Evolutionary conservation across 1,140 invertebrate species (phyloP).

Genomic region (Chrysopa pallens): DNA sequence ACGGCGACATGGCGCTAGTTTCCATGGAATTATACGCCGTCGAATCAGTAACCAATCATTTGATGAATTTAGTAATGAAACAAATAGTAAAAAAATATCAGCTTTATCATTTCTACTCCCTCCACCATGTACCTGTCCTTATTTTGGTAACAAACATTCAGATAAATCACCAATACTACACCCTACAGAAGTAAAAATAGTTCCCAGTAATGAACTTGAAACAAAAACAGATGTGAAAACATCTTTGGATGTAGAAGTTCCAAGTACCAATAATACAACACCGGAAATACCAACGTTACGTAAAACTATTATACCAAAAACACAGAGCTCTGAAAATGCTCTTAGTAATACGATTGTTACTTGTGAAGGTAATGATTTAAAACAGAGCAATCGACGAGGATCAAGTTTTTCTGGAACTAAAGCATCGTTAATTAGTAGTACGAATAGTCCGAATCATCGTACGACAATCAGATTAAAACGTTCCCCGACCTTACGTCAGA

Average conservation of each 20-base stretch:
- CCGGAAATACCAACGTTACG: constrained; percentile 9
- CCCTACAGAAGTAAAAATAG: constrained; percentile 32
- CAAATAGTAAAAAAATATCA: not conserved
- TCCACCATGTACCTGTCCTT: constrained; percentile 57
- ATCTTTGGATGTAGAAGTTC: constrained; percentile 14
- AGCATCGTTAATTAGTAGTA: constrained; percentile 20
- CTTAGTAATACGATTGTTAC: constrained; percentile 29
- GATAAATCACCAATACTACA: constrained; percentile 24
- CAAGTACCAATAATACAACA: constrained; percentile 3
- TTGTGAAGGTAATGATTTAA: constrained; percentile 29
- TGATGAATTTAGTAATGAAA: not conserved
- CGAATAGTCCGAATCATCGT: not conserved
- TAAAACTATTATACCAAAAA: constrained; percentile 2
- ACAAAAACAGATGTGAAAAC: constrained; percentile 3
- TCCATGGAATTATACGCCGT: constrained; percentile 20
- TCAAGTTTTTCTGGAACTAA: constrained; percentile 39
- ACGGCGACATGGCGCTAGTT: constrained; percentile 28
- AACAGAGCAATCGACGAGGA: constrained; percentile 25
- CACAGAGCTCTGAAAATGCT: constrained; percentile 1
- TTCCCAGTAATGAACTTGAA: constrained; percentile 22
- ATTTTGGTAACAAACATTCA: constrained; percentile 43
- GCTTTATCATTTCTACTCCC: constrained; percentile 30
- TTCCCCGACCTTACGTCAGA: constrained; percentile 18
- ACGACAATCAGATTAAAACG: constrained; percentile 15
- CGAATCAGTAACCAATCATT: constrained; percentile 6